Conservation (phyloP, 2,113 vertebrate species). For the Panthera uncia region DNA sequence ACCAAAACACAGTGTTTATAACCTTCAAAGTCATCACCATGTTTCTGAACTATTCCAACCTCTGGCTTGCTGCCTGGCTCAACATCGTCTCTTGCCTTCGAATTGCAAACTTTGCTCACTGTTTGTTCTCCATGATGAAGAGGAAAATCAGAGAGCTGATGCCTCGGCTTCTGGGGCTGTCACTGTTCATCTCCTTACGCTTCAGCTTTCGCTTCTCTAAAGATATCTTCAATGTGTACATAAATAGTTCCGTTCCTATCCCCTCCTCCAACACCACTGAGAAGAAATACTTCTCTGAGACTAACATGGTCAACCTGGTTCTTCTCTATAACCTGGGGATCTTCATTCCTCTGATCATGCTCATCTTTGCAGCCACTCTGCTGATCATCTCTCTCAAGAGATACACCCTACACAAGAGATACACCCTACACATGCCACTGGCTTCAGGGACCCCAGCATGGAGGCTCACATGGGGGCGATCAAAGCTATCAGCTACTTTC, state of each 20-base stretch:
- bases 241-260: neutral
- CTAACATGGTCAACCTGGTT: neutral
- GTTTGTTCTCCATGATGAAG: constrained; percentile 49
- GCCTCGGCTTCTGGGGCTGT: constrained; percentile 42
- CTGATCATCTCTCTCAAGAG: constrained; percentile 64
- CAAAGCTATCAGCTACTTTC: constrained; percentile 55
- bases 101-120: constrained; percentile 42
- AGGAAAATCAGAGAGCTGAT: constrained; percentile 2
- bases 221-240: neutral
- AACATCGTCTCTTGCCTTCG: constrained; percentile 67
- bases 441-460: constrained; percentile 60
- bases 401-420: constrained; percentile 61
- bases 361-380: constrained; percentile 18
- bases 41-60: constrained; percentile 68
- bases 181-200: neutral
- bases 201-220: neutral
- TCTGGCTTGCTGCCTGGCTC: constrained; percentile 71
- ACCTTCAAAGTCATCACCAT: constrained; percentile 40
- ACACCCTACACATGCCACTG: neutral
- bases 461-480: constrained; percentile 66
- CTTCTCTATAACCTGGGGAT: constrained; percentile 7
- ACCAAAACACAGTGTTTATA: neutral
- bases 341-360: constrained; percentile 37
- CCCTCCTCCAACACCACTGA: constrained; percentile 9
- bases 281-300: neutral